phyloP scores from a whole-genome alignment of 2,797 vertebrate genomes.

The Threskiornis aethiopicus region DNA sequence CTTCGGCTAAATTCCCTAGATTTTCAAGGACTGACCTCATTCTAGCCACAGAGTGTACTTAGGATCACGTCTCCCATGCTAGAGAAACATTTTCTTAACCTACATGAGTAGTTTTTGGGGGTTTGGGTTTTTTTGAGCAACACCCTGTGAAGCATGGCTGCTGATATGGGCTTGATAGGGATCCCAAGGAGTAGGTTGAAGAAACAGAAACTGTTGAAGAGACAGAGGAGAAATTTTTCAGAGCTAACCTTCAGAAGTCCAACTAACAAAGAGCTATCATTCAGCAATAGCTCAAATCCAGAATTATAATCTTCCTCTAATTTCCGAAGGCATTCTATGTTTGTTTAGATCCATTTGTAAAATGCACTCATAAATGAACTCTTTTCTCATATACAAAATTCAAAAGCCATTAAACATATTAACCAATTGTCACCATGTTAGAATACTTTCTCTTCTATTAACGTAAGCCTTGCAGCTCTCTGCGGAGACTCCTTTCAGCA shows the following conservation, averaged over 20 bases:
- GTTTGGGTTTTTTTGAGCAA: background rate
- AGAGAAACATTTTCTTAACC: constrained; percentile 17
- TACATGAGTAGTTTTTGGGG: background rate
- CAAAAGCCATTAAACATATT: background rate
- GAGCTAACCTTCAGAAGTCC: background rate
- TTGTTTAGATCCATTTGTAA: background rate
- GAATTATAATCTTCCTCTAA: background rate
- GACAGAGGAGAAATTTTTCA: background rate
- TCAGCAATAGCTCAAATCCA: background rate
- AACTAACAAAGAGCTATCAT: background rate
- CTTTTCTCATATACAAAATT: background rate
- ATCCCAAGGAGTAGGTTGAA: background rate
- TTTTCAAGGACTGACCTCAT: background rate
- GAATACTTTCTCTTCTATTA: background rate
- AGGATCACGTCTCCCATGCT: background rate
- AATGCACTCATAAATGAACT: background rate
- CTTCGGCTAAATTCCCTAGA: background rate
- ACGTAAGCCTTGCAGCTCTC: background rate
- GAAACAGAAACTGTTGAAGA: background rate
- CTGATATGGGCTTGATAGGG: background rate
- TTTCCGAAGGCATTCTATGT: constrained; percentile 38
- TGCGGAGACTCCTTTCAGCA: background rate
- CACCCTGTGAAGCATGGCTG: background rate
- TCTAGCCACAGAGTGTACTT: background rate
- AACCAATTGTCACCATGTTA: background rate